These are phyloP conservation scores for Ramphastos sulfuratus DNA, from an alignment of 2,113 vertebrate species.

Conservation along the genomic window DNA sequence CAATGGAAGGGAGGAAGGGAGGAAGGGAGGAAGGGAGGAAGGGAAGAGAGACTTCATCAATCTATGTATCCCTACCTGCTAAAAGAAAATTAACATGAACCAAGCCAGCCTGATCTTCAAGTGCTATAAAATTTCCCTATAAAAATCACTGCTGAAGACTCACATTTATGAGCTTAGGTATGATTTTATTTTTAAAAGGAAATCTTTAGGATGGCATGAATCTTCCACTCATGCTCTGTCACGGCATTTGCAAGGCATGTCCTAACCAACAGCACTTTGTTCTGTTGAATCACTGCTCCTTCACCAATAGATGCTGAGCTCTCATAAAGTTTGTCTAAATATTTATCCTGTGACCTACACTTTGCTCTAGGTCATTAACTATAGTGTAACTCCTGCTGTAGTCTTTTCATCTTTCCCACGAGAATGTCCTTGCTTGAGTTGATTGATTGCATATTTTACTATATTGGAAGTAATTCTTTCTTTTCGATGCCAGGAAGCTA, in stretches of 20 bases:
- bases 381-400: background rate
- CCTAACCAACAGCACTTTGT: background rate
- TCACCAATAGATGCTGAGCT: background rate
- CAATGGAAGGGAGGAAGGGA: background rate
- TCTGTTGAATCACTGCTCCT: background rate
- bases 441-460: slow-evolving; percentile 69
- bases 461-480: slow-evolving; percentile 62
- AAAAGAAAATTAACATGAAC: slow-evolving; percentile 4
- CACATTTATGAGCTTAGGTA: background rate
- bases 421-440: slow-evolving; percentile 39
- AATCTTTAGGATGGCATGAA: background rate
- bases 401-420: slow-evolving; percentile 22
- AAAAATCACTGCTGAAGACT: background rate
- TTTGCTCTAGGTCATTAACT: slow-evolving; percentile 26
- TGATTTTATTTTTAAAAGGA: background rate
- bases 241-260: background rate
- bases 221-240: background rate
- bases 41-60: background rate
- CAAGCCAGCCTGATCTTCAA: background rate
- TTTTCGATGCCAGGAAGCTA: slow-evolving; percentile 62
- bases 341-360: background rate
- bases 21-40: too few relatives aligned
- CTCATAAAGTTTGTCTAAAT: background rate
- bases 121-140: background rate
- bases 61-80: background rate